Conservation (phyloP, 2,797 vertebrate species). For the Zalophus californianus region DNA sequence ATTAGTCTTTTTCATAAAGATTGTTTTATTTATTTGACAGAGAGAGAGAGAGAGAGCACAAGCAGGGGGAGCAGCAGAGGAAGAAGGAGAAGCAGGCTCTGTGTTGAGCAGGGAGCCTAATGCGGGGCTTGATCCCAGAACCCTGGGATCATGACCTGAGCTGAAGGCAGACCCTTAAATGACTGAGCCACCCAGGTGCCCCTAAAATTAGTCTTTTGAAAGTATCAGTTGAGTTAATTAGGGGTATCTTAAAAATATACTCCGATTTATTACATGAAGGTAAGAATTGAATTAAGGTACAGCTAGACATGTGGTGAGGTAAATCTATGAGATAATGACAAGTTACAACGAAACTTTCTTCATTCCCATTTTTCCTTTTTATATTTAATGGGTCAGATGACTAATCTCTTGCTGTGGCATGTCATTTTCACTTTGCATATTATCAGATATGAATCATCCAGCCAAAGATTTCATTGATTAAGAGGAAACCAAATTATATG, state of each 20-base stretch:
- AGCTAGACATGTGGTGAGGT: neutral
- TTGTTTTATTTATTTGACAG: neutral
- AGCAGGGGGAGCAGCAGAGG: no score
- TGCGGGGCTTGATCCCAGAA: no score
- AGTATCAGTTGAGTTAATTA: conserved; percentile 50
- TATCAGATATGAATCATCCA: conserved; percentile 62
- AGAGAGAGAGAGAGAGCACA: no score
- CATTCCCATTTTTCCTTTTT: neutral
- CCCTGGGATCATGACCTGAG: no score
- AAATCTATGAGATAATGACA: neutral
- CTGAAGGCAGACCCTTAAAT: no score
- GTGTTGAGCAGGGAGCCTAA: no score
- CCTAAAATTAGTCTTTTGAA: neutral
- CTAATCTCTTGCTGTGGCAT: neutral
- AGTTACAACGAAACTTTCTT: conserved; percentile 11
- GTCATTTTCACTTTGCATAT: conserved; percentile 14
- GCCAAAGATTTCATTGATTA: neutral
- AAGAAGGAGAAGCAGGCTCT: no score
- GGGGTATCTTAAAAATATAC: conserved; percentile 38
- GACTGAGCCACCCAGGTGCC: no score
- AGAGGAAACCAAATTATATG: conserved; percentile 69
- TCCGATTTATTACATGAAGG: conserved; percentile 51
- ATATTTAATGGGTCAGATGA: neutral
- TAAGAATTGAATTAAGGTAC: conserved; percentile 71
- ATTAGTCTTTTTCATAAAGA: no score